Conservation (phyloP, 2,113 vertebrate species). For the Calonectris borealis region DNA sequence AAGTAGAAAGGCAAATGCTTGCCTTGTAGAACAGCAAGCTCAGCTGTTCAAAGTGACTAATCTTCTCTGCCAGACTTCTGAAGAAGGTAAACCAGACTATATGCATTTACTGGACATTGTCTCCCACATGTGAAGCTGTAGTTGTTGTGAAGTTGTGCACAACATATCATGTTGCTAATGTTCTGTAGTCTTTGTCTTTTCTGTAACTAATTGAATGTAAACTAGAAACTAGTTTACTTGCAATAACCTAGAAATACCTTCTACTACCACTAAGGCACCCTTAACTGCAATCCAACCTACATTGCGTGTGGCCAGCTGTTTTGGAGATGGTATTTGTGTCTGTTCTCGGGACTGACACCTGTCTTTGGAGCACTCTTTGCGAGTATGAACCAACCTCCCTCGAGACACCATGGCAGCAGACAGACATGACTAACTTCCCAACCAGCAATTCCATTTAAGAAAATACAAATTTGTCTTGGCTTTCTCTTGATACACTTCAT, state of each 20-base stretch:
- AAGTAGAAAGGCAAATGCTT: neutral
- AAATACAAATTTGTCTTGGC: neutral
- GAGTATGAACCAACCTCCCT: neutral
- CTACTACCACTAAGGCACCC: neutral
- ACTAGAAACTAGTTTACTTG: neutral
- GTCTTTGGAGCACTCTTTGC: neutral
- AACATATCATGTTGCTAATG: neutral
- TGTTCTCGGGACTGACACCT: neutral
- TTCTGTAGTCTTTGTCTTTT: neutral
- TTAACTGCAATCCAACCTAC: neutral
- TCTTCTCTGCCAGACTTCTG: neutral
- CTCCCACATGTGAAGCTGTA: neutral
- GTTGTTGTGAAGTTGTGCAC: neutral
- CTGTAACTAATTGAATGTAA: neutral
- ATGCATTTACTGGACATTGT: neutral
- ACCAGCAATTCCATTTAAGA: neutral
- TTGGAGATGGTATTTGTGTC: neutral
- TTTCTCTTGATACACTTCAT: neutral
- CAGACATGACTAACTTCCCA: neutral
- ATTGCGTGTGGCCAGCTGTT: neutral
- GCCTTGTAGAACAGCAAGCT: neutral
- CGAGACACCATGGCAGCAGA: rapidly evolving
- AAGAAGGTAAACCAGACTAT: neutral
- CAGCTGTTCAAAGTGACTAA: neutral
- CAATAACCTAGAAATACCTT: neutral